These are phyloP conservation scores for Bovichtus variegatus DNA, from an alignment of 2,797 vertebrate genomes.

Conservation along the genomic window DNA sequence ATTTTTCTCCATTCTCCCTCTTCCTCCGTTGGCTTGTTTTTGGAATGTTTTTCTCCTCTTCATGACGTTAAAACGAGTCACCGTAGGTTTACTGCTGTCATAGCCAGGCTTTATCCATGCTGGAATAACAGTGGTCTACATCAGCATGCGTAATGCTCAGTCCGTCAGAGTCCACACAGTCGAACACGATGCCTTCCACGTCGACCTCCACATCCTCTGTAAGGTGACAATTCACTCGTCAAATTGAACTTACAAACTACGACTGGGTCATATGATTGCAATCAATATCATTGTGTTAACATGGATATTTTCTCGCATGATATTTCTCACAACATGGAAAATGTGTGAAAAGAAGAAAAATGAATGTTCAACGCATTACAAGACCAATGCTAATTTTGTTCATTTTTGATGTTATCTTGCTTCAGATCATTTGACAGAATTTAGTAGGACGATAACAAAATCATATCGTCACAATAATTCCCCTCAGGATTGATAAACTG, in stretches of 20 bases:
- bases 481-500: background rate
- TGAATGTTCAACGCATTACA: background rate
- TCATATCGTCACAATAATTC: too few species aligned
- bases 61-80: constrained; percentile 10
- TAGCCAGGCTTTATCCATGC: constrained; percentile 82
- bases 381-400: too few species aligned
- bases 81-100: constrained; percentile 74
- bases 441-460: background rate
- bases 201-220: constrained; percentile 94
- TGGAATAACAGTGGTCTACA: constrained; percentile 95
- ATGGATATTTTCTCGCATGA: background rate
- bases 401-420: background rate
- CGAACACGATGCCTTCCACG: constrained; percentile 89
- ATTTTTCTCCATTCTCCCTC: constrained; percentile 28
- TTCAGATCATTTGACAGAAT: background rate
- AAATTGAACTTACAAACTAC: background rate
- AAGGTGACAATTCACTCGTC: constrained; percentile 15
- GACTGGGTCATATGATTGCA: background rate
- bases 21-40: constrained; percentile 54
- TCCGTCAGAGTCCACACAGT: constrained; percentile 85
- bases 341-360: background rate
- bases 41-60: constrained; percentile 76
- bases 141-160: constrained; percentile 80
- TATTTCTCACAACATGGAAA: background rate
- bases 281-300: background rate